These are phyloP conservation scores for Anthophora plumipes DNA, from an alignment of 2,888 invertebrate genomes.

Conservation along the genomic window DNA sequence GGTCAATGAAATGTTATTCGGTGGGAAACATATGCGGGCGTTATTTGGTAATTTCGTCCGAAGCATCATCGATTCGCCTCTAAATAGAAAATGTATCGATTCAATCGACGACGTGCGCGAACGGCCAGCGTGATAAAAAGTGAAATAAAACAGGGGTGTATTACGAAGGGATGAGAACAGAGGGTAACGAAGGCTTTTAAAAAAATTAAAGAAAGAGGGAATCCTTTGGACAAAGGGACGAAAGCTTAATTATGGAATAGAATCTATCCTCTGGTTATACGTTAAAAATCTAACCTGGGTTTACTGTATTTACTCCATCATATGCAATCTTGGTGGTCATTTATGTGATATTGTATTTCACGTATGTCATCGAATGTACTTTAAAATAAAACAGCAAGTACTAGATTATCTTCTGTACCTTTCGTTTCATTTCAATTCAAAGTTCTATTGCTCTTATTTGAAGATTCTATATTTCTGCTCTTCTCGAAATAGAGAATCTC, in stretches of 20 bases:
- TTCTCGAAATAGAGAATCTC: background rate
- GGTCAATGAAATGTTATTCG: background rate
- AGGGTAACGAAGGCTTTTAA: background rate
- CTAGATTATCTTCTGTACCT: too few species aligned
- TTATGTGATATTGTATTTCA: too few species aligned
- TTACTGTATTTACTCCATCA: too few species aligned
- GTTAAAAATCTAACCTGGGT: too few species aligned
- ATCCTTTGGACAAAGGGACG: background rate
- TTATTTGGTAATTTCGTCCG: conserved; percentile 16
- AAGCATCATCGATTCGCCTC: background rate
- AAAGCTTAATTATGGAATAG: too few species aligned
- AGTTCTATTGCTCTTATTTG: too few species aligned
- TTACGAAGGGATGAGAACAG: background rate
- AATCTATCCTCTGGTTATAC: too few species aligned
- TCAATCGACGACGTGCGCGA: background rate
- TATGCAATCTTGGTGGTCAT: too few species aligned
- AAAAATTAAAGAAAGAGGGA: conserved; percentile 26
- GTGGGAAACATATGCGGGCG: background rate
- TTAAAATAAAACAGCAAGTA: too few species aligned
- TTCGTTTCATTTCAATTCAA: too few species aligned
- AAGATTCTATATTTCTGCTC: background rate
- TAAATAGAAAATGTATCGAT: conserved; percentile 29
- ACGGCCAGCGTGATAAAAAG: background rate
- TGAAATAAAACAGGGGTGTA: background rate
- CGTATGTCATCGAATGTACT: too few species aligned